Base-by-base conservation (phyloP, 2,797 vertebrate genomes). In the Enteromius anoplus region DNA sequence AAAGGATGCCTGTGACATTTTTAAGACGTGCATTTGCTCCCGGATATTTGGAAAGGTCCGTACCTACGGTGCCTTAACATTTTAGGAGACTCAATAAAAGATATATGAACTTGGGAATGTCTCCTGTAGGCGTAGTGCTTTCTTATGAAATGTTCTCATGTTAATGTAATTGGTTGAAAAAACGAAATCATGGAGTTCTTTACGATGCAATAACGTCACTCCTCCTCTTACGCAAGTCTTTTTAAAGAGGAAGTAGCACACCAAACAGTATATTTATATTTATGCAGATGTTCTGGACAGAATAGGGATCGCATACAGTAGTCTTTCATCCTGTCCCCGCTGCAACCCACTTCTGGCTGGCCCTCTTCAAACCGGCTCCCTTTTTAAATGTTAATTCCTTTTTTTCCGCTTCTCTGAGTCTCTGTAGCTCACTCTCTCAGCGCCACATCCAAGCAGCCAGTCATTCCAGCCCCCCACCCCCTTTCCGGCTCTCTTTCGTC, bases 341-440 rank as follows among this genome's bases (percentile, higher is more conserved):
- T 84, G 82, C 58, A 78, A 34, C 66, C 47, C 69, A 53, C 58
- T 84, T 62, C 85, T 81, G 81, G 84, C 86, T 83, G 78, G 68
- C 72, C 77, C 60, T 84, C 87, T 88, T 87, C 78, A 87, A 81
- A 86, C 82, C 60, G 60, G 81, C 82, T 51, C 78, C 82, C 88
- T 87, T 90, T 91, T 91, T 88, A 89, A 88, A 90, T 91, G 89
- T 85, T 86, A 91, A 90, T 90, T 86, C 70, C 71, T 76, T 77
- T 85, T 64, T 86, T 89, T 89, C 85, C 82, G 85, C 85, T 89
- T 86, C 83, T 77, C 80, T 78, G 71, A 76, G 53, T 85, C 68
- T 86, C 85, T 69, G 66, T 73, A 21, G 69, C 58, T 58, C 62
- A 34, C 72, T 77, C 68, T 75, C 78, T 87, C 53, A 85, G 78